Evolutionary conservation across 2,888 invertebrate species (phyloP).

Genomic region (Cephus pulcher): DNA sequence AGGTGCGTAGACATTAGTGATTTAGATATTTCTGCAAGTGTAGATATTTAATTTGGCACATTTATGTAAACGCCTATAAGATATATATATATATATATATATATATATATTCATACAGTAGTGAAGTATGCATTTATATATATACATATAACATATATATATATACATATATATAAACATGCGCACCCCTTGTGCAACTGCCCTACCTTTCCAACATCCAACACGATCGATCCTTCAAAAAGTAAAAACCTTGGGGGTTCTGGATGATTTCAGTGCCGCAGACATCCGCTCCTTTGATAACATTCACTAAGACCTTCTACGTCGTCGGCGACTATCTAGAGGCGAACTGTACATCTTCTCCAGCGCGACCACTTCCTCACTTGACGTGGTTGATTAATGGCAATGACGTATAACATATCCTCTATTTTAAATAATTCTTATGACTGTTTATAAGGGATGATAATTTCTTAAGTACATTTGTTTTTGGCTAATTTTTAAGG

Average conservation of each 20-base stretch:
- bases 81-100: background rate
- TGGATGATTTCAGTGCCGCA: constrained; percentile 71
- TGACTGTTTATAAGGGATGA: background rate
- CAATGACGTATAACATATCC: constrained; percentile 70
- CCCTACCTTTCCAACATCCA: background rate
- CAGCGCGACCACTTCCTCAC: constrained; percentile 79
- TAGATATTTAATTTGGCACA: background rate
- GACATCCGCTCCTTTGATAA: constrained; percentile 77
- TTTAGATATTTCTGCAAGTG: background rate
- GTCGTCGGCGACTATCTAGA: constrained; percentile 76
- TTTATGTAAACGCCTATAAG: background rate
- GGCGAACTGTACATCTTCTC: constrained; percentile 81
- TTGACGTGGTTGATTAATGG: constrained; percentile 84
- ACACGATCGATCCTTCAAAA: background rate
- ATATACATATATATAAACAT: background rate
- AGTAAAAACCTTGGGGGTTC: background rate
- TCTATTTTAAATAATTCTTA: background rate
- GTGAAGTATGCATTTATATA: background rate
- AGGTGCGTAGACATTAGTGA: constrained; percentile 71
- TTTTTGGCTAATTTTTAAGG: constrained; percentile 37
- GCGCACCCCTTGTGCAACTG: background rate
- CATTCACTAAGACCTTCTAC: constrained; percentile 76
- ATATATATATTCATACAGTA: background rate
- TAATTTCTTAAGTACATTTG: background rate
- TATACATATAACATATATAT: no score